A percentile compares a stretch with the other conserved stretches of the same genome.
phyloP scores from a whole-genome alignment of 2,888 invertebrate species.

The Pterostichus madidus region DNA sequence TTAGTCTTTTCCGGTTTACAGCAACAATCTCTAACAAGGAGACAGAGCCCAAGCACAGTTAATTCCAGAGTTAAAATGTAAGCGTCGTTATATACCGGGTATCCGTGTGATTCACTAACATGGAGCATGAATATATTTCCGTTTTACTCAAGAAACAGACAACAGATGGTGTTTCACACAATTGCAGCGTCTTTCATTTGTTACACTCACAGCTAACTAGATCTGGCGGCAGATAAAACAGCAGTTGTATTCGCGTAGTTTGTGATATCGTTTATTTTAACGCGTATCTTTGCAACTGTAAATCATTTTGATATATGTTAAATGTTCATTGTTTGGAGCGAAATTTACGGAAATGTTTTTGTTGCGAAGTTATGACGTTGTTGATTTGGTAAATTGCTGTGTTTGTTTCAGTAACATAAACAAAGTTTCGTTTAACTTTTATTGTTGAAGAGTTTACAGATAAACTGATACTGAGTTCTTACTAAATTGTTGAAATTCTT shows the following conservation, averaged over 20 bases:
- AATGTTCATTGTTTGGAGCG: constrained; percentile 16
- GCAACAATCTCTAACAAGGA: constrained; percentile 8
- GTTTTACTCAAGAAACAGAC: constrained; percentile 18
- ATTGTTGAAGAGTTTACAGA: constrained; percentile 11
- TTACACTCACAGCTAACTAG: constrained; percentile 19
- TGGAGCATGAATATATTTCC: background rate
- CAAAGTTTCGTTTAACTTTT: background rate
- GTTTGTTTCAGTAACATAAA: constrained; percentile 8
- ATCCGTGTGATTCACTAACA: background rate
- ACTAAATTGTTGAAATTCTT: background rate
- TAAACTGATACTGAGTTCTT: background rate
- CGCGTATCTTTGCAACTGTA: background rate
- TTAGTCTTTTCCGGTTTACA: background rate
- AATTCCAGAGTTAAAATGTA: constrained; percentile 8
- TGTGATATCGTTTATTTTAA: constrained; percentile 19
- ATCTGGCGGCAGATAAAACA: background rate
- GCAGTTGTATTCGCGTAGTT: background rate
- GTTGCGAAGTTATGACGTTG: constrained; percentile 17
- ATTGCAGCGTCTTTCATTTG: constrained; percentile 20
- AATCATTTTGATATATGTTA: constrained; percentile 1
- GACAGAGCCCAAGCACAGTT: background rate
- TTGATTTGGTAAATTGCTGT: constrained; percentile 21
- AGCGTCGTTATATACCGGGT: background rate
- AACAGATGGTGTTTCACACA: constrained; percentile 26
- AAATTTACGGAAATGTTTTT: constrained; percentile 29